phyloP scores from a whole-genome alignment of 2,888 invertebrate species.

The Colletes collaris region DNA sequence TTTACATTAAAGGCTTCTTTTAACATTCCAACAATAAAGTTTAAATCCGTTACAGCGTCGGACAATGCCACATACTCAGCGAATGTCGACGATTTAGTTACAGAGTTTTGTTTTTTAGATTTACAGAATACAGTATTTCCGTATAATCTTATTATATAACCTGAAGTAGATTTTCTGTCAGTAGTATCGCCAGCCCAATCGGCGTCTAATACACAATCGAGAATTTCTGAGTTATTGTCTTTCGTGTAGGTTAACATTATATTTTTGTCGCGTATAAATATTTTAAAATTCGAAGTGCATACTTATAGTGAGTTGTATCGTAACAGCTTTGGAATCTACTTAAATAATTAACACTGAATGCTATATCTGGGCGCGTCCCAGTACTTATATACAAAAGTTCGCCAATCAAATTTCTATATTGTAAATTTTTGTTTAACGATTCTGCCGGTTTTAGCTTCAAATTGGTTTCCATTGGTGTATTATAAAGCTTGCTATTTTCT shows the following conservation, averaged over 20 bases:
- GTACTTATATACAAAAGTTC: background rate
- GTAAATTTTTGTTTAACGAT: background rate
- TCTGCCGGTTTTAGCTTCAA: slow-evolving; percentile 6
- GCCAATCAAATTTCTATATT: slow-evolving; percentile 4
- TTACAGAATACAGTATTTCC: background rate
- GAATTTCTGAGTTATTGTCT: background rate
- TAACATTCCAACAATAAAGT: too few relatives aligned
- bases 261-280: slow-evolving; percentile 22
- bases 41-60: too few relatives aligned
- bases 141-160: slow-evolving; percentile 3
- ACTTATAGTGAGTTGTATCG: background rate
- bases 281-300: slow-evolving; percentile 17
- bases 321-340: background rate
- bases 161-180: slow-evolving; percentile 14
- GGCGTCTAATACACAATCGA: background rate
- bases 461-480: slow-evolving; percentile 33
- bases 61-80: too few relatives aligned
- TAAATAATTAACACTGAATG: background rate
- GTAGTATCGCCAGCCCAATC: slow-evolving; percentile 8
- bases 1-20: too few relatives aligned
- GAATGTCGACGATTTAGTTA: too few relatives aligned
- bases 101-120: too few relatives aligned
- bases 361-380: background rate
- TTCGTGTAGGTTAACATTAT: background rate
- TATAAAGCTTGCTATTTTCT: background rate